phyloP scores from a whole-genome alignment of 2,888 invertebrate genomes.

The Muscina levida region DNA sequence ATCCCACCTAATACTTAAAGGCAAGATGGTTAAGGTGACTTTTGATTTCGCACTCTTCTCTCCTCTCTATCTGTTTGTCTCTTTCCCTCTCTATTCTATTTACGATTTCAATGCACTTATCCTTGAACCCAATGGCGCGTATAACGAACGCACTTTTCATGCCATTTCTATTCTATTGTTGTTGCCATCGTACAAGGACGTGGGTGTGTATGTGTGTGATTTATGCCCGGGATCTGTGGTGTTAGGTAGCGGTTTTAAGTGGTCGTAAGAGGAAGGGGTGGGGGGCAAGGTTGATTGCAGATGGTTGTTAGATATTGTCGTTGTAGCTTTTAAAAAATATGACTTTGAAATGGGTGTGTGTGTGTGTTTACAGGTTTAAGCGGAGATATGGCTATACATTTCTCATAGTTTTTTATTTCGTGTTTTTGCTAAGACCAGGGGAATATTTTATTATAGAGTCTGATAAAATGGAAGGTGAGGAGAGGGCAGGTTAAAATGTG shows the following conservation, averaged over 20 bases:
- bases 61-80: no score
- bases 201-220: slow-evolving; percentile 24
- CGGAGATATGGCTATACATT: no score
- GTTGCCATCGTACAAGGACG: not conserved
- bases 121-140: slow-evolving; percentile 21
- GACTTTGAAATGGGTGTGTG: slow-evolving; percentile 22
- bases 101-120: slow-evolving; percentile 20
- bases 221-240: not conserved
- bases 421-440: no score
- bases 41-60: not conserved
- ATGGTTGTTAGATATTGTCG: no score
- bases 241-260: not conserved
- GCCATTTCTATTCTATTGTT: not conserved
- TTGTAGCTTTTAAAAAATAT: slow-evolving; percentile 5
- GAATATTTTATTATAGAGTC: no score
- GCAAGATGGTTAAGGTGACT: no score
- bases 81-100: no score
- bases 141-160: not conserved
- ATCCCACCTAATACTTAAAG: not conserved
- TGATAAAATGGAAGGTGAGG: no score
- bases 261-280: not conserved
- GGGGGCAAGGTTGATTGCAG: no score
- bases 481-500: no score
- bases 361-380: not conserved
- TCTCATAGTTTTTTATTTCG: no score